Conservation (phyloP, 1,140 invertebrate genomes). For the Cyrtorhinus lividipennis region DNA sequence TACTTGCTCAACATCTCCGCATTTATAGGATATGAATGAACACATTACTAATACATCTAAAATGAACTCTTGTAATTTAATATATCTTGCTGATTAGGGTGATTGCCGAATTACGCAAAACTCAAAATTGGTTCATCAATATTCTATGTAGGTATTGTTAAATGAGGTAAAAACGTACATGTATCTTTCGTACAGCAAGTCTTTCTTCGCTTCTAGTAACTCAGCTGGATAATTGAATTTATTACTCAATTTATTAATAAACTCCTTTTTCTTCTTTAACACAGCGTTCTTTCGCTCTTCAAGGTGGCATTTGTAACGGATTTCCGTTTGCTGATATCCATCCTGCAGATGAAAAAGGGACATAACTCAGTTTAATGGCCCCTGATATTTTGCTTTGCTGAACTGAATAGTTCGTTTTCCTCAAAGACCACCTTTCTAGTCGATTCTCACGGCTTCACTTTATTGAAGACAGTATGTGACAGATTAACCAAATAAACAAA, state of each 20-base stretch:
- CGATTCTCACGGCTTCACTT: background rate
- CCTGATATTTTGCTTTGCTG: background rate
- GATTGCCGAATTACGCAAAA: too few relatives aligned
- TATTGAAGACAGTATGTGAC: background rate
- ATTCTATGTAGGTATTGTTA: background rate
- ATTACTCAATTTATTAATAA: background rate
- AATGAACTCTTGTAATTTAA: background rate
- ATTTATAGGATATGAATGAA: too few relatives aligned
- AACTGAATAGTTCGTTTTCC: background rate
- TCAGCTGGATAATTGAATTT: background rate
- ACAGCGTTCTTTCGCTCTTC: background rate
- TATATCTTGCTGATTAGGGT: too few relatives aligned
- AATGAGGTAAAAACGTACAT: background rate
- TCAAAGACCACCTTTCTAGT: background rate
- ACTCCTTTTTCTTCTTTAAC: background rate
- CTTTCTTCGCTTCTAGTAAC: background rate
- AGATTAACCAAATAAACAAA: background rate
- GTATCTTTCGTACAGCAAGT: background rate
- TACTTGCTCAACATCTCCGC: too few relatives aligned
- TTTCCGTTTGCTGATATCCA: background rate
- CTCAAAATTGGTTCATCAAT: too few relatives aligned
- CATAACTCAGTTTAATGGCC: background rate
- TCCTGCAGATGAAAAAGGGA: background rate
- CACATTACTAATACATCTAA: too few relatives aligned
- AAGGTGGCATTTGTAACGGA: background rate